A percentile compares a stretch with the other conserved stretches of the same genome.
These are phyloP conservation scores for Standfussiana lucernea DNA, from an alignment of 2,888 invertebrate genomes.

Conservation along the genomic window DNA sequence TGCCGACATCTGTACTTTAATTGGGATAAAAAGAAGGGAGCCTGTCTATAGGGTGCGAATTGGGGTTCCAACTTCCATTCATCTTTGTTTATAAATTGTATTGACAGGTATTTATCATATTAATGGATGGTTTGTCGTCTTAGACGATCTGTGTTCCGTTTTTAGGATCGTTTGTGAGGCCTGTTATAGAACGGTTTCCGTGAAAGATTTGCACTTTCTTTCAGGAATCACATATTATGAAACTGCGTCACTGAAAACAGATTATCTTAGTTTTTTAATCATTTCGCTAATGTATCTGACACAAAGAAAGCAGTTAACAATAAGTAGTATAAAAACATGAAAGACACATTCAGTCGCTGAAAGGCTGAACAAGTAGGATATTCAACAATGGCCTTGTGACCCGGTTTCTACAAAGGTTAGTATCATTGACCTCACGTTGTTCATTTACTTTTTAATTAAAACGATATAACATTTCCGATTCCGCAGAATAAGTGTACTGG, in stretches of 20 bases:
- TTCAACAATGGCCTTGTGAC: constrained; percentile 63
- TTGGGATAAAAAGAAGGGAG: constrained; percentile 58
- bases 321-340: constrained; percentile 35
- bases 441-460: constrained; percentile 51
- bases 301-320: constrained; percentile 13
- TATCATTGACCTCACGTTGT: constrained; percentile 58
- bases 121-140: constrained; percentile 12
- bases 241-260: constrained; percentile 3
- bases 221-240: constrained; percentile 20
- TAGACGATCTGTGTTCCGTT: neutral
- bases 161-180: neutral
- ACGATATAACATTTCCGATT: constrained; percentile 31
- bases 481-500: constrained; percentile 60
- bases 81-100: constrained; percentile 51
- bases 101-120: constrained; percentile 39
- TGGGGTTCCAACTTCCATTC: constrained; percentile 19
- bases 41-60: constrained; percentile 53
- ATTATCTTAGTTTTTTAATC: neutral
- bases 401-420: constrained; percentile 53
- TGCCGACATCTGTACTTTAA: constrained; percentile 64
- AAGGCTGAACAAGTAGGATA: constrained; percentile 35
- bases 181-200: neutral
- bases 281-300: neutral
- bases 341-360: constrained; percentile 42
- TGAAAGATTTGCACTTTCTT: constrained; percentile 4